phyloP scores from a whole-genome alignment of 2,888 invertebrate species.

The Colletes collaris region DNA sequence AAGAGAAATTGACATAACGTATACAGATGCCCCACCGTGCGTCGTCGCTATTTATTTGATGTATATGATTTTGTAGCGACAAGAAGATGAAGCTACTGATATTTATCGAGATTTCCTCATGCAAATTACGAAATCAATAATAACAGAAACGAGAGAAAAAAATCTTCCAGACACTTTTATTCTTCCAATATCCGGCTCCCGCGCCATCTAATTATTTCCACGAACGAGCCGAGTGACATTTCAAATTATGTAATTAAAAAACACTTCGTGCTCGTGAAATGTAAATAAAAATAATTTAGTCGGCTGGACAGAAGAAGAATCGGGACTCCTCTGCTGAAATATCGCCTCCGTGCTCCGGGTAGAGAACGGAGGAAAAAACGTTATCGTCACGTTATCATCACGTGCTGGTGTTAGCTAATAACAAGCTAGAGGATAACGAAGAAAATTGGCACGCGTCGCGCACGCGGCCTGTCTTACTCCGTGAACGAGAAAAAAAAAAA shows the following conservation, averaged over 20 bases:
- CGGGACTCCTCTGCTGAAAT: conserved; percentile 29
- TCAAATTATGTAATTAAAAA: conserved; percentile 10
- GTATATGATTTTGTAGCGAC: not conserved
- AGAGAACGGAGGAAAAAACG: conserved; percentile 21
- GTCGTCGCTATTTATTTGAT: no score
- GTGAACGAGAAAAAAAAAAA: conserved; percentile 6
- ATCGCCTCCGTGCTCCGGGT: conserved; percentile 3
- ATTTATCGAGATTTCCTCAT: conserved; percentile 1
- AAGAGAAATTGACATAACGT: no score
- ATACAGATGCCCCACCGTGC: no score
- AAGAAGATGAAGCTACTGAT: not conserved
- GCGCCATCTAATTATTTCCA: conserved; percentile 4
- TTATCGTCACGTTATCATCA: conserved; percentile 65
- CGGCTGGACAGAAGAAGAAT: not conserved
- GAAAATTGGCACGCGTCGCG: conserved; percentile 67
- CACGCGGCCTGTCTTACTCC: conserved; percentile 52
- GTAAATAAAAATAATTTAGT: conserved; percentile 20
- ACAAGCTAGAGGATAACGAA: conserved; percentile 38
- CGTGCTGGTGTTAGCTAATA: conserved; percentile 60
- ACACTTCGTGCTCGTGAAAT: conserved; percentile 16
- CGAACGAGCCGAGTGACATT: not conserved
- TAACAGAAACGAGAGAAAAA: not conserved
- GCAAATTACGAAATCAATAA: not conserved
- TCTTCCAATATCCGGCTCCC: not conserved
- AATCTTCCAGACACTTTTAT: not conserved